Evolutionary conservation across 2,888 invertebrate species (phyloP).

Genomic region (Megamerina dolium): DNA sequence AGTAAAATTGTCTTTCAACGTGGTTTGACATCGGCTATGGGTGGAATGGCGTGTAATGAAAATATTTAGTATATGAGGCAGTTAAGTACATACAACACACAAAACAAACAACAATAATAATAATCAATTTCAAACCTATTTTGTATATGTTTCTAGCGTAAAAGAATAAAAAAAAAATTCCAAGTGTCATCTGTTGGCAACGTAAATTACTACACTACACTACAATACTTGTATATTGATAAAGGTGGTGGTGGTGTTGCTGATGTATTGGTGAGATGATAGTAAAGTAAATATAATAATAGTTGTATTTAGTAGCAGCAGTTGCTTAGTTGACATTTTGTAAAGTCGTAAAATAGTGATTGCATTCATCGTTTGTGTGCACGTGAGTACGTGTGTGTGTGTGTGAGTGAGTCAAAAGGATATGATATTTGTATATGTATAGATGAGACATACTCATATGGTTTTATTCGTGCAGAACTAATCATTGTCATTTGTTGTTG

Average conservation of each 20-base stretch:
- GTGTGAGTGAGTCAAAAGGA: conserved; percentile 2
- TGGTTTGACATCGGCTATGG: no score
- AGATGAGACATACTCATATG: no score
- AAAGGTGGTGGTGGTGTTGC: background rate
- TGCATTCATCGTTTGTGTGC: no score
- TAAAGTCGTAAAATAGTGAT: conserved; percentile 3
- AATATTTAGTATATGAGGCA: background rate
- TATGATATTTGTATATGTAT: conserved; percentile 22
- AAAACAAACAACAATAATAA: background rate
- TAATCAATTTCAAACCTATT: no score
- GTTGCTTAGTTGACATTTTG: background rate
- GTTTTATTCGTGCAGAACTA: conserved; percentile 29
- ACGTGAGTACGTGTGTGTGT: no score
- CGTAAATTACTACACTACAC: background rate
- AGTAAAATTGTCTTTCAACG: no score
- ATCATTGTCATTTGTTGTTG: conserved; percentile 24
- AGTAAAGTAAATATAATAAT: background rate
- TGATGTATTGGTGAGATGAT: background rate
- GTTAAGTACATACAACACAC: background rate
- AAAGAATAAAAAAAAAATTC: background rate
- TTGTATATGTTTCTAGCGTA: no score
- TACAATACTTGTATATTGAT: background rate
- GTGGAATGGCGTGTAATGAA: no score
- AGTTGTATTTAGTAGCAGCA: background rate
- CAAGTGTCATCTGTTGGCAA: background rate